A percentile compares a stretch with the other conserved stretches of the same genome.
Evolutionary conservation across 2,113 vertebrate species (phyloP).

Genomic region (Cynocephalus volans): DNA sequence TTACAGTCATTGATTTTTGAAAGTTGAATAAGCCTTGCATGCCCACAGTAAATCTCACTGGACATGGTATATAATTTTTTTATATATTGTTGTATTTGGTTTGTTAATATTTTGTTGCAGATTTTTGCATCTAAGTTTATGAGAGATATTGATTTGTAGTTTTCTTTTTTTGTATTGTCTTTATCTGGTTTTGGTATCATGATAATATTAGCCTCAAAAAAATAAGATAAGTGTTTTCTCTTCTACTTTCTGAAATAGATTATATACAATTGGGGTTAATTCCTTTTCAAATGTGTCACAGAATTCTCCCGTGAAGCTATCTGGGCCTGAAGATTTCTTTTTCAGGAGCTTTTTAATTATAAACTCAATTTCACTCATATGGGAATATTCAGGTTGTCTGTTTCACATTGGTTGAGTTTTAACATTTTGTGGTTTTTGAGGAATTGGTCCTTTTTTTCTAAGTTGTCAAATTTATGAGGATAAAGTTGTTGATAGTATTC

Average conservation of each 20-base stretch:
- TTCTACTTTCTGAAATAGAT: constrained; percentile 31
- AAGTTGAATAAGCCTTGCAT: neutral
- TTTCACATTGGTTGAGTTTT: constrained; percentile 6
- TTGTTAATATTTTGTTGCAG: constrained; percentile 29
- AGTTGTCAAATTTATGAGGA: neutral
- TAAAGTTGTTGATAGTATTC: neutral
- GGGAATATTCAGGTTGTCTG: neutral
- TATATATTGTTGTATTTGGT: neutral
- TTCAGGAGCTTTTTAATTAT: neutral
- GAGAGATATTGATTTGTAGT: neutral
- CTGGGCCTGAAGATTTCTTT: neutral
- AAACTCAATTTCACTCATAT: neutral
- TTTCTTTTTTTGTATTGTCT: neutral
- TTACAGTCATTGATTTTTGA: neutral
- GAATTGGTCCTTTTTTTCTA: neutral
- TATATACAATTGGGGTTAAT: neutral
- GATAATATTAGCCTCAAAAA: neutral
- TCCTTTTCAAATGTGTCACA: neutral
- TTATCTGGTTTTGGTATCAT: neutral
- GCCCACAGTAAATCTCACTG: neutral
- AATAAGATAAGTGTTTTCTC: neutral
- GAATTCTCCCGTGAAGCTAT: neutral
- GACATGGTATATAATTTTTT: neutral
- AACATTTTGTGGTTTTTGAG: neutral
- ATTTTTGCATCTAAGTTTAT: neutral